Conservation (phyloP, 2,888 invertebrate species). For the Imbricaverruca yamaguchii region DNA sequence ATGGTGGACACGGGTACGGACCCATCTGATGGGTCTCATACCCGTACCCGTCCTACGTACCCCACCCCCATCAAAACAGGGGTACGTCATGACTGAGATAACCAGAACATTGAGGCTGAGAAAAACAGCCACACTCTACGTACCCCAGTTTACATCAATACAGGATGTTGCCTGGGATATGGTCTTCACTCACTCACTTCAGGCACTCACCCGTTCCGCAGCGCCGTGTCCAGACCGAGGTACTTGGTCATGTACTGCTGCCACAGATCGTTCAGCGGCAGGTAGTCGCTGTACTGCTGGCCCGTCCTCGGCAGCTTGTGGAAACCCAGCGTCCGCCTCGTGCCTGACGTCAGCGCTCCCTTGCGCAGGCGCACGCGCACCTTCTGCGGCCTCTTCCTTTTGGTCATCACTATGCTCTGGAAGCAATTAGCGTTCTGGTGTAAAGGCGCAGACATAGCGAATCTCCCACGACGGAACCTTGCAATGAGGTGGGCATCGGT, state of each 20-base stretch:
- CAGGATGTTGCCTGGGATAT: too few relatives aligned
- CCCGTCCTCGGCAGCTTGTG: constrained; percentile 54
- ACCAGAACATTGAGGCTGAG: too few relatives aligned
- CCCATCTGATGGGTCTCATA: too few relatives aligned
- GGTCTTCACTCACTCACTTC: too few relatives aligned
- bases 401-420: constrained; percentile 8
- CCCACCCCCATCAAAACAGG: too few relatives aligned
- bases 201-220: not conserved
- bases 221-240: constrained; percentile 42
- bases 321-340: constrained; percentile 55
- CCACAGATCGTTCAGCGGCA: constrained; percentile 62
- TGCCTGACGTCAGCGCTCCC: constrained; percentile 48
- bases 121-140: too few relatives aligned
- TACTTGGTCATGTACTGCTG: constrained; percentile 59
- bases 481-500: not conserved
- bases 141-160: too few relatives aligned
- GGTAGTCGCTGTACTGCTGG: constrained; percentile 56
- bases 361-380: not conserved
- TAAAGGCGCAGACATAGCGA: not conserved
- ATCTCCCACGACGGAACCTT: not conserved
- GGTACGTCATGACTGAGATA: too few relatives aligned
- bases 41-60: too few relatives aligned
- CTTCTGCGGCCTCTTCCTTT: not conserved
- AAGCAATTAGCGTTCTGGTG: not conserved
- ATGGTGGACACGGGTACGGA: too few relatives aligned